Percentiles rank a stretch among this genome's conserved stretches.
phyloP scores from a whole-genome alignment of 2,888 invertebrate species.

The Scaptomyza caliginosa region DNA sequence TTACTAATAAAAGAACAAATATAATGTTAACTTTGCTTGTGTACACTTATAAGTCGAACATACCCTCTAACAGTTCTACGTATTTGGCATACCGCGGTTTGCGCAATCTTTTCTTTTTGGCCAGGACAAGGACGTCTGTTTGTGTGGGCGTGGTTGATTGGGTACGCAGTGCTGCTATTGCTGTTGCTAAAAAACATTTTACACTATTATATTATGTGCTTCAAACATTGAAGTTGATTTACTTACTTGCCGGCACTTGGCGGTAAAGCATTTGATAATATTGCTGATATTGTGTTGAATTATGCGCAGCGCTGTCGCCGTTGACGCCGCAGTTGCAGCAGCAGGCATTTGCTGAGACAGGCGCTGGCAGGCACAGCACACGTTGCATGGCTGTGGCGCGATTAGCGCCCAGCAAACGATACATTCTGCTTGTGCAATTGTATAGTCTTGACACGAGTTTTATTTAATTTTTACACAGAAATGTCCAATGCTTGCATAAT shows the following conservation, averaged over 20 bases:
- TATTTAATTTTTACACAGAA: conserved; percentile 50
- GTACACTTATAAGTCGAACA: conserved; percentile 20
- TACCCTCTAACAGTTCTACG: conserved; percentile 89
- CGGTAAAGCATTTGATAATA: conserved; percentile 74
- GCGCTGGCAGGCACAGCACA: conserved; percentile 61
- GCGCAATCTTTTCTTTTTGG: conserved; percentile 60
- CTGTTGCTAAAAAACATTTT: conserved; percentile 1
- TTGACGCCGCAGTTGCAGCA: conserved; percentile 43
- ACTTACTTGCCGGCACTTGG: conserved; percentile 61
- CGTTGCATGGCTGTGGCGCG: conserved; percentile 68
- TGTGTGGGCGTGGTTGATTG: conserved; percentile 79
- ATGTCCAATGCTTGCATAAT: conserved; percentile 76
- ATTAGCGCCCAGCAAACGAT: conserved; percentile 77
- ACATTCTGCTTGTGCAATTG: conserved; percentile 65
- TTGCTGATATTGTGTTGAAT: conserved; percentile 60
- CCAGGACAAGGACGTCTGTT: conserved; percentile 52
- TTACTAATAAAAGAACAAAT: conserved; percentile 85
- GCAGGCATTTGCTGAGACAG: conserved; percentile 38
- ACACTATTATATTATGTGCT: neutral
- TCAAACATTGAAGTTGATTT: neutral
- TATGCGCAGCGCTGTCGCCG: conserved; percentile 39
- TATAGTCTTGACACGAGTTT: conserved; percentile 20
- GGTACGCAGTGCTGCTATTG: conserved; percentile 45
- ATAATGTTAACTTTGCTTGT: neutral
- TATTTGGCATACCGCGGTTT: conserved; percentile 85